phyloP scores from a whole-genome alignment of 2,888 invertebrate genomes.

The Sinhomidia bicolor region DNA sequence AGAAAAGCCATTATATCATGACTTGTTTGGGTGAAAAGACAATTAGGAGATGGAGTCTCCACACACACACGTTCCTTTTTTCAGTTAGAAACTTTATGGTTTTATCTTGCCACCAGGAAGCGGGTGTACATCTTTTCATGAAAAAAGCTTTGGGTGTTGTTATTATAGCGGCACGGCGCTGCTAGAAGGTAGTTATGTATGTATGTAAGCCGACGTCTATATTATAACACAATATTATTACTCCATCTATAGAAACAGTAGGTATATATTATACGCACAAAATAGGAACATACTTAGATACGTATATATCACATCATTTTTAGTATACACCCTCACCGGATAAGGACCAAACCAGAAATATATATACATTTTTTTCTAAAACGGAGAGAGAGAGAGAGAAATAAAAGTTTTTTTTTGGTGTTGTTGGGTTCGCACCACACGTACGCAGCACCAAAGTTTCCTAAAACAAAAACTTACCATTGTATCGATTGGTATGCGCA shows the following conservation, averaged over 20 bases:
- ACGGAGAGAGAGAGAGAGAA: not conserved
- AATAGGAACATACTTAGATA: too few species aligned
- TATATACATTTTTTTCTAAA: too few species aligned
- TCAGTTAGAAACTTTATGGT: not conserved
- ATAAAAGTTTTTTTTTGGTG: constrained; percentile 19
- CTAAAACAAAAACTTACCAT: constrained; percentile 61
- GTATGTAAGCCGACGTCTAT: too few species aligned
- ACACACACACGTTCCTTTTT: not conserved
- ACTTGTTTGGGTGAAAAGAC: constrained; percentile 45
- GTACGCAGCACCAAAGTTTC: constrained; percentile 56
- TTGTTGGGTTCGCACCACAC: constrained; percentile 37
- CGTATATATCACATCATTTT: too few species aligned
- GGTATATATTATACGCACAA: too few species aligned
- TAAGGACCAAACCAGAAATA: too few species aligned
- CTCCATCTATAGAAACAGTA: too few species aligned
- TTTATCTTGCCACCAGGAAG: constrained; percentile 1
- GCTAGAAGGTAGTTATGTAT: not conserved
- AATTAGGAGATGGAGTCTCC: constrained; percentile 21
- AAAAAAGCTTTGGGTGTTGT: not conserved
- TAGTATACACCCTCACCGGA: too few species aligned
- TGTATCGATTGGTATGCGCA: constrained; percentile 72
- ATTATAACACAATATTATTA: too few species aligned
- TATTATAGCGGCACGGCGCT: not conserved
- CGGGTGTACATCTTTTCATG: not conserved
- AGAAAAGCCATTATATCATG: constrained; percentile 23